phyloP scores from a whole-genome alignment of 1,140 invertebrate species.

The Cyphomyrmex costatus region DNA sequence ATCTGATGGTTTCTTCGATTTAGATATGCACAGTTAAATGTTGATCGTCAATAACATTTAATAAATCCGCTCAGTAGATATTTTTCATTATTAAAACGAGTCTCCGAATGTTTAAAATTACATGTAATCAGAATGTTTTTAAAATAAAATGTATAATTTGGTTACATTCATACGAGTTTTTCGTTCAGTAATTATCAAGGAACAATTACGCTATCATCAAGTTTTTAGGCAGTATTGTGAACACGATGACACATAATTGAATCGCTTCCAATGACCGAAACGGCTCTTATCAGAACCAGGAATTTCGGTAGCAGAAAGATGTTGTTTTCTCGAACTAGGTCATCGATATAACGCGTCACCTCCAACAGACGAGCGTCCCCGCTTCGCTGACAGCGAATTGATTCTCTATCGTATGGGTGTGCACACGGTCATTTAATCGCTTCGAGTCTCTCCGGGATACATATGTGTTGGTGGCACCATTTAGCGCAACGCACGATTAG shows the following conservation, averaged over 20 bases:
- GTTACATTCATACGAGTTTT: background rate
- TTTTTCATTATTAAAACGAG: background rate
- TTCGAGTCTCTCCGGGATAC: background rate
- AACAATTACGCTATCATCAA: background rate
- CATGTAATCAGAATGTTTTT: background rate
- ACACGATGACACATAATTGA: background rate
- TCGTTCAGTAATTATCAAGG: background rate
- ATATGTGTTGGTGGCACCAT: slow-evolving; percentile 50
- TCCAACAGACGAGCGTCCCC: background rate
- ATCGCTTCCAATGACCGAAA: background rate
- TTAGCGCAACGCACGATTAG: slow-evolving; percentile 49
- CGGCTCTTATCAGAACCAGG: slow-evolving; percentile 25
- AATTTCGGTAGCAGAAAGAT: slow-evolving; percentile 25
- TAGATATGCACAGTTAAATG: background rate
- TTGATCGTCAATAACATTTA: background rate
- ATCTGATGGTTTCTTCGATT: background rate
- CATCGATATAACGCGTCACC: slow-evolving; percentile 13
- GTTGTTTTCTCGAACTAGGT: slow-evolving; percentile 37
- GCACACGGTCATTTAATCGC: slow-evolving; percentile 43
- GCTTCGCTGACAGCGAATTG: slow-evolving; percentile 43
- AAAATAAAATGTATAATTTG: background rate
- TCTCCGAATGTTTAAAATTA: background rate
- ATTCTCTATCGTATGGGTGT: slow-evolving; percentile 36
- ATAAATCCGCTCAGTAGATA: background rate
- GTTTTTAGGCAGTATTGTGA: background rate